These are phyloP conservation scores for Calidris pugnax DNA, from an alignment of 2,113 vertebrate species.

Conservation along the genomic window DNA sequence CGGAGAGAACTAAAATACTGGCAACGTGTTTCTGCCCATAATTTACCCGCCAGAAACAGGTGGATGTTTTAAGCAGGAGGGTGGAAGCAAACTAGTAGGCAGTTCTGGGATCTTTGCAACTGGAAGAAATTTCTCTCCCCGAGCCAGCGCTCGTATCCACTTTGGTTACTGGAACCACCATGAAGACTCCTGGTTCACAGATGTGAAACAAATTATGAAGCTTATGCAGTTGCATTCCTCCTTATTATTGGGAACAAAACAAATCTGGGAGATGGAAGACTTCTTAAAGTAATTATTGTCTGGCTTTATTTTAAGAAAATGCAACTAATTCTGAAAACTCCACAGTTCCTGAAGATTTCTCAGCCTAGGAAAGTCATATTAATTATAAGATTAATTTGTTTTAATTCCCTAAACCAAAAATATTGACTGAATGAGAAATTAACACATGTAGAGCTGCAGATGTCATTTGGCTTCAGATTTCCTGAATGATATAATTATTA, in stretches of 20 bases:
- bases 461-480: slow-evolving; percentile 79
- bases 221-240: slow-evolving; percentile 63
- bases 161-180: slow-evolving; percentile 28
- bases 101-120: not conserved
- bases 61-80: not conserved
- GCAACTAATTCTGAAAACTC: slow-evolving; percentile 40
- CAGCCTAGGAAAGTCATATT: slow-evolving; percentile 55
- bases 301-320: slow-evolving; percentile 33
- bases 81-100: not conserved
- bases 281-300: slow-evolving; percentile 57
- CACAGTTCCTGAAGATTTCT: slow-evolving; percentile 56
- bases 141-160: slow-evolving; percentile 20
- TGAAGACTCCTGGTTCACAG: slow-evolving; percentile 60
- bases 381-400: slow-evolving; percentile 78
- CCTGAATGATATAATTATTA: slow-evolving; percentile 76
- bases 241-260: slow-evolving; percentile 66
- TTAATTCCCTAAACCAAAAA: slow-evolving; percentile 77
- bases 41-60: slow-evolving; percentile 16
- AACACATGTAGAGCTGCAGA: slow-evolving; percentile 76
- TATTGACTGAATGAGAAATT: slow-evolving; percentile 81
- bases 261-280: slow-evolving; percentile 42
- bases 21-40: not conserved
- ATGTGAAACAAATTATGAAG: slow-evolving; percentile 43
- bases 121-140: not conserved
- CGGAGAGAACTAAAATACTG: not conserved